Evolutionary conservation across 2,113 vertebrate genomes (phyloP), one percentile per base, ranked within the genome.

Genomic region (Amblyornis subalaris): DNA sequence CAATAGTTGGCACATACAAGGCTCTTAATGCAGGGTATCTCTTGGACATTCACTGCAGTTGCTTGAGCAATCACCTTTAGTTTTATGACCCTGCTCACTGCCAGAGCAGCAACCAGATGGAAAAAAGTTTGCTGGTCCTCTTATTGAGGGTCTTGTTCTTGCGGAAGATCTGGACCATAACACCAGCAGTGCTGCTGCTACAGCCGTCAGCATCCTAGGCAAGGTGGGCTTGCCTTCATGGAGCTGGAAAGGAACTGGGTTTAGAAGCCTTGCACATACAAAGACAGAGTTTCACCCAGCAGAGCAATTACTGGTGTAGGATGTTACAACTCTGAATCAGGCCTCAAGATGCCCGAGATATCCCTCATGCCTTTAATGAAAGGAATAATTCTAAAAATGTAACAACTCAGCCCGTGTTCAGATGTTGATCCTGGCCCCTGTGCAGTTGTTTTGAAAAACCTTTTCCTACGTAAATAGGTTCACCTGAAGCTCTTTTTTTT

Each of bases 381-480:
- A 97, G 96, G 90, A 91, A 95, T 97, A 97, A 96, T 97, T 98
- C 94, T 98, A 83, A 97, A 90, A 84, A 89, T 82, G 87, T 86
- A 97, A 97, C 96, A 98, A 77, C 93, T 84, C 93, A 65, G 38
- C 67, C 90, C 7, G 29, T 97, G 96, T 98, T 96, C 79, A 78
- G 47, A 80, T 97, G 96, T 97, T 97, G 96, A 97, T 97, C 92
- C 95, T 97, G 96, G 97, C 90, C 26, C 69, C 87, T 48, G 47
- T 75, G 42, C 65, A 93, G 83, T 88, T 97, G 94, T 96, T 97
- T 98, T 89, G 95, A 97, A 97, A 95, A 82, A 84, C 87, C 15
- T 89, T 93, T 96, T 95, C 93, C 81, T 91, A 61, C 1, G 3
- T 91, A 96, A 97, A 97, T 94, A 97, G 78, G 65, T 90, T 94